Percentiles rank a stretch among this genome's conserved stretches.
These are phyloP conservation scores for Bergia puertoricense DNA, from an alignment of 92 coral and sea anemone genomes.

Conservation along the genomic window DNA sequence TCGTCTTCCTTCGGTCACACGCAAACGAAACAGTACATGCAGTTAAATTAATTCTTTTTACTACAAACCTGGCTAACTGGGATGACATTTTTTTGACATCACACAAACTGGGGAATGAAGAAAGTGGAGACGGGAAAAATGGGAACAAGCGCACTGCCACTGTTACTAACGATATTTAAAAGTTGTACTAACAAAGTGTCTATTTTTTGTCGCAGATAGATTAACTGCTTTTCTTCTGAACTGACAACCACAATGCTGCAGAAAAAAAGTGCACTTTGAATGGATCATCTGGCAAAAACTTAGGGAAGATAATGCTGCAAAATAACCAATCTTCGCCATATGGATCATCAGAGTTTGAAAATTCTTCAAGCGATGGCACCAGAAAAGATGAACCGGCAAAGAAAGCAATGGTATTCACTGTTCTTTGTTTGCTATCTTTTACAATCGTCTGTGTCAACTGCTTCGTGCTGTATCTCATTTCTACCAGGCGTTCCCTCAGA, in stretches of 20 bases:
- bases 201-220: neutral
- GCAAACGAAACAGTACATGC: no score
- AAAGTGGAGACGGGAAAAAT: no score
- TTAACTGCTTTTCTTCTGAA: neutral
- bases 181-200: no score
- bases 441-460: conserved; percentile 19
- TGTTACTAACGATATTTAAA: no score
- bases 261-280: neutral
- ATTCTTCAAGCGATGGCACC: neutral
- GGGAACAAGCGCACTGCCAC: no score
- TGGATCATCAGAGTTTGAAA: neutral
- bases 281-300: neutral
- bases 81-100: no score
- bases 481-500: conserved; percentile 45
- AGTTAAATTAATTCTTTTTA: no score
- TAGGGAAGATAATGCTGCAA: neutral
- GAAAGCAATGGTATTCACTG: neutral
- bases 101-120: no score
- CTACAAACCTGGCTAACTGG: no score
- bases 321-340: neutral
- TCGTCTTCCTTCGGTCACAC: no score
- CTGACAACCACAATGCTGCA: neutral
- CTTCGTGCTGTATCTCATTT: conserved; percentile 37
- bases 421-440: neutral
- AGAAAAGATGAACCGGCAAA: neutral